A percentile compares a stretch with the other conserved stretches of the same genome.
These are phyloP conservation scores for Gambusia yucatana DNA, from an alignment of 2,797 vertebrate genomes.

Conservation along the genomic window DNA sequence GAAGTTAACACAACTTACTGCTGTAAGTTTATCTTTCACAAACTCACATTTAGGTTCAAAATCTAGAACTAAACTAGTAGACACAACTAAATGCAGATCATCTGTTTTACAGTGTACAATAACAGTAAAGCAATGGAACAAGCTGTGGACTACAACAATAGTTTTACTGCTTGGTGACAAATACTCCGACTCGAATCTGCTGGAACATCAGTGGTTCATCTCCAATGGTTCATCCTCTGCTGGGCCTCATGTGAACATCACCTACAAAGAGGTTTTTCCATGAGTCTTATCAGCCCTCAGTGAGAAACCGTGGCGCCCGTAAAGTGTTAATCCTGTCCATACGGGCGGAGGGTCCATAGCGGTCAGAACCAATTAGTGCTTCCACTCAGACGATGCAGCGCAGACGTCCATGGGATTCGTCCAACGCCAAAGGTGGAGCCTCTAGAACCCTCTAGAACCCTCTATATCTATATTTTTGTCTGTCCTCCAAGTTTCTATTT, in stretches of 20 bases:
- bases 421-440: constrained; percentile 56
- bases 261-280: constrained; percentile 37
- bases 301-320: constrained; percentile 45
- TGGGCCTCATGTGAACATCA: constrained; percentile 47
- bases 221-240: constrained; percentile 18
- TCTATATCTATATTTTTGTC: constrained; percentile 34
- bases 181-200: not conserved
- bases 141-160: not conserved
- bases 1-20: no score
- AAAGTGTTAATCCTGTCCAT: constrained; percentile 73
- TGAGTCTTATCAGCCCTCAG: constrained; percentile 74
- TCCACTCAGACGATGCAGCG: constrained; percentile 57
- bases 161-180: not conserved
- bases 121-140: not conserved
- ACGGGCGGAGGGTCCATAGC: constrained; percentile 43
- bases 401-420: constrained; percentile 67
- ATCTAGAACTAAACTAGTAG: no score
- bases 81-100: no score
- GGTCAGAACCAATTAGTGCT: constrained; percentile 76
- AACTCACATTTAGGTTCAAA: no score
- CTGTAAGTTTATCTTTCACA: no score
- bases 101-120: not conserved
- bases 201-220: not conserved
- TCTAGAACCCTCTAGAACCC: constrained; percentile 24
- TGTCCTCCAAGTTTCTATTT: constrained; percentile 24